These are phyloP conservation scores for Ephydatia muelleri DNA, from an alignment of 37 sponge, comb jelly and placozoan species.

Conservation along the genomic window DNA sequence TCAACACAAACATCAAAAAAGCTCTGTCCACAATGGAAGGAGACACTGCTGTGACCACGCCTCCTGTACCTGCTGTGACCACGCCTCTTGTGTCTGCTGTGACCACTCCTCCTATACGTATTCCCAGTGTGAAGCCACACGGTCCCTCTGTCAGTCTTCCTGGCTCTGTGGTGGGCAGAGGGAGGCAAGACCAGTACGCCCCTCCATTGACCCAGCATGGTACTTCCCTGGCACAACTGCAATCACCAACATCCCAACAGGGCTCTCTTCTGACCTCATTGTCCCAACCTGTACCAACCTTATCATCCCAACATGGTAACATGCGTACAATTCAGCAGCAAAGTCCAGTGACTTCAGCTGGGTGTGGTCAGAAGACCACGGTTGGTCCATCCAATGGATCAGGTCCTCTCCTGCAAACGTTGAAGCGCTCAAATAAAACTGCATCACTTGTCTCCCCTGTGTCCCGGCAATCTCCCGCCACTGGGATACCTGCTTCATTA, in stretches of 20 bases:
- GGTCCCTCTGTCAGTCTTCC: too few species aligned
- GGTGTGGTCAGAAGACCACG: not conserved
- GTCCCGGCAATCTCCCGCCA: too few species aligned
- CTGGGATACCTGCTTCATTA: not conserved
- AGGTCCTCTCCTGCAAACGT: not conserved
- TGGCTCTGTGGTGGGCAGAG: too few species aligned
- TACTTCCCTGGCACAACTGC: too few species aligned
- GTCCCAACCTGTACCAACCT: not conserved
- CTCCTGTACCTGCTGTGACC: not conserved
- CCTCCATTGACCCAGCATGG: too few species aligned
- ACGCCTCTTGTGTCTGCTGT: too few species aligned
- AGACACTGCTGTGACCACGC: not conserved
- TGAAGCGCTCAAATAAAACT: not conserved
- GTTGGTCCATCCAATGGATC: not conserved
- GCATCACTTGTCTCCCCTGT: not conserved
- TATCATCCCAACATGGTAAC: not conserved
- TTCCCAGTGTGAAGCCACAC: too few species aligned
- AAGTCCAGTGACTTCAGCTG: not conserved
- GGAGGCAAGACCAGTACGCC: too few species aligned
- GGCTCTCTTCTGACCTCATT: not conserved
- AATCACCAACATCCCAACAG: too few species aligned
- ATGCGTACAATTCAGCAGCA: not conserved
- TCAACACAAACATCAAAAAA: not conserved
- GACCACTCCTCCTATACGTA: too few species aligned
- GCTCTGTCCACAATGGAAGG: not conserved